Conservation (phyloP, 1,140 invertebrate species). For the Zaprionus capensis region DNA sequence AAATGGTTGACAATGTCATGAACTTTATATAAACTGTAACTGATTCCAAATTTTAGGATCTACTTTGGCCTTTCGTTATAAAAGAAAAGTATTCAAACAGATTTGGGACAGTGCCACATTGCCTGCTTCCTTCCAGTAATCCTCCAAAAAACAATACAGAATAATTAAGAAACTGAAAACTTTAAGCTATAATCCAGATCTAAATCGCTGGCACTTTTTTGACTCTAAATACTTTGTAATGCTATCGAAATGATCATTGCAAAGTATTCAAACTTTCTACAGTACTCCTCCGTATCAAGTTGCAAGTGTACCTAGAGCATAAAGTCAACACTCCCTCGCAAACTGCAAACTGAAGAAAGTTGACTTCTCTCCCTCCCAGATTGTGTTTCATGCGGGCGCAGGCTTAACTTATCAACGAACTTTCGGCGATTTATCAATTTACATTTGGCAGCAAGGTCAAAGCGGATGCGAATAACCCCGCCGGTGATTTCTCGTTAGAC, state of each 20-base stretch:
- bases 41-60: background rate
- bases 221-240: too few species aligned
- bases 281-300: constrained; percentile 17
- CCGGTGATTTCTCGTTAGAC: constrained; percentile 37
- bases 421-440: constrained; percentile 63
- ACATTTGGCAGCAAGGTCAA: constrained; percentile 41
- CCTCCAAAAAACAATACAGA: background rate
- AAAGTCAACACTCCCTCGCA: constrained; percentile 35
- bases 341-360: constrained; percentile 2
- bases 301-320: constrained; percentile 8
- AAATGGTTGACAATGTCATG: too few species aligned
- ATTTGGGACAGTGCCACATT: background rate
- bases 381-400: constrained; percentile 62
- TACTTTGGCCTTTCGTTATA: background rate
- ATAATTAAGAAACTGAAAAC: too few species aligned
- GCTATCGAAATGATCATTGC: too few species aligned
- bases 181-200: too few species aligned
- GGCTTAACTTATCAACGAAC: constrained; percentile 35
- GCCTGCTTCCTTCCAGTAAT: background rate
- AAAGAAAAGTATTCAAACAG: background rate
- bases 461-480: constrained; percentile 36
- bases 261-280: too few species aligned
- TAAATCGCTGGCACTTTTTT: too few species aligned
- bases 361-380: constrained; percentile 28
- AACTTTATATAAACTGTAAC: too few species aligned